phyloP scores from a whole-genome alignment of 2,797 vertebrate genomes.

The Takifugu ocellatus region DNA sequence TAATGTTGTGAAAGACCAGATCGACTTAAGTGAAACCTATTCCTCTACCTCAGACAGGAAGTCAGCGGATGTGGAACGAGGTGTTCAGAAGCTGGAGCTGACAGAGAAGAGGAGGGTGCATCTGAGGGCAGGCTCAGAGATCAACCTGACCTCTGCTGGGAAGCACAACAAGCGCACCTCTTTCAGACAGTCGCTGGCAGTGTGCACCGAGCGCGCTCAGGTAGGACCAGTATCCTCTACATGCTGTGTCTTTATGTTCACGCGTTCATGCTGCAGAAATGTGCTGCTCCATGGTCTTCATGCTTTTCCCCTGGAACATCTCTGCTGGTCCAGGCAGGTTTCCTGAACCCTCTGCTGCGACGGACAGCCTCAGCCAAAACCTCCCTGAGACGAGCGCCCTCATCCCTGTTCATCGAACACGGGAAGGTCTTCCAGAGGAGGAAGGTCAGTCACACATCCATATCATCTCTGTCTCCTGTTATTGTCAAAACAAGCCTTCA shows the following conservation, averaged over 20 bases:
- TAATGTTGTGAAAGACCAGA: neutral
- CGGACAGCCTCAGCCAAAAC: constrained; percentile 75
- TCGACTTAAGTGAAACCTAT: neutral
- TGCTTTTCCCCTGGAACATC: neutral
- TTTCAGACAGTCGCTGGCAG: constrained; percentile 74
- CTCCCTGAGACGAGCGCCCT: constrained; percentile 69
- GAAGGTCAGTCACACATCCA: constrained; percentile 64
- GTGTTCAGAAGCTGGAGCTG: constrained; percentile 76
- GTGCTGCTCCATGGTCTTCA: neutral
- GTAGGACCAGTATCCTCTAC: constrained; percentile 39
- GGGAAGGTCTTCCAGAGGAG: constrained; percentile 76
- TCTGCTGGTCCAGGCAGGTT: constrained; percentile 60
- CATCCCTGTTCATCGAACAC: constrained; percentile 60
- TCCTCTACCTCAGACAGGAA: constrained; percentile 49
- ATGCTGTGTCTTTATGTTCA: too few species aligned
- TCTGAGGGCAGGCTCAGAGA: constrained; percentile 78
- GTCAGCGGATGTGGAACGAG: constrained; percentile 56
- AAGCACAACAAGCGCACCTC: constrained; percentile 74
- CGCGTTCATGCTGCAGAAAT: too few species aligned
- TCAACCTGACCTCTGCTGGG: constrained; percentile 70
- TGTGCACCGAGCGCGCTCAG: constrained; percentile 76
- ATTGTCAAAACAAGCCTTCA: too few species aligned
- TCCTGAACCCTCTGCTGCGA: constrained; percentile 77
- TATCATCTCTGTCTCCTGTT: neutral
- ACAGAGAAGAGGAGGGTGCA: constrained; percentile 52